Base-by-base conservation (phyloP, 2,797 vertebrate genomes). In the Bovichtus diacanthus region DNA sequence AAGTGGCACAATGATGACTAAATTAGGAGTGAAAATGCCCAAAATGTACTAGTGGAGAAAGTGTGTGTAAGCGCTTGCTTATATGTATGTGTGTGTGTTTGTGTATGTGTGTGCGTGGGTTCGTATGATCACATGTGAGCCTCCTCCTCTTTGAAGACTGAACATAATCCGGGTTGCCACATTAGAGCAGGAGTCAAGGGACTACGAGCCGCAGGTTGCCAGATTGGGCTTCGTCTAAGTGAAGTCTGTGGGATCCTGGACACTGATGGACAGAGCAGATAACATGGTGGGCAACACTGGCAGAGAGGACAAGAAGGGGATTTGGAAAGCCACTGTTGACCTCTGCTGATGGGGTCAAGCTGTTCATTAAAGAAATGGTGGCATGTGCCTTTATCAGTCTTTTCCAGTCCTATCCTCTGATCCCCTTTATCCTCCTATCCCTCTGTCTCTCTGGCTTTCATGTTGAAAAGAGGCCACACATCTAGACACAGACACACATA, bases 281-380 rank as follows among this genome's bases (percentile, higher is more conserved):
- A 92, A 85, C 83, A 59, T 71, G 82, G 64, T 2, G 34, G 79
- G 70, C 74, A 82, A 82, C 83, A 82, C 74, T 68, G 80, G 82
- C 85, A 66, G 83, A 69, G 80, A 73, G 76, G 80, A 83, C 76
- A 81, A 82, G 86, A 81, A 83, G 76, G 84, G 89, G 90, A 90
- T 93, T 93, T 89, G 73, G 82, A 88, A 82, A 88, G 89, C 86
- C 66, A 78, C 86, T 87, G 87, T 92, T 91, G 91, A 93, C 90
- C 93, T 92, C 82, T 73, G 86, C 88, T 89, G 90, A 94, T 93
- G 90, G 91, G 93, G 90, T 94, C 91, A 92, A 92, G 85, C 79
- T 91, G 90, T 91, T 94, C 93, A 92, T 94, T 94, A 93, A 93
- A 93, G 85, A 91, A 90, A 85, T 79, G 58, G 80, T 91, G 87